phyloP scores from a whole-genome alignment of 2,888 invertebrate genomes.

The Mythimna ferrago region DNA sequence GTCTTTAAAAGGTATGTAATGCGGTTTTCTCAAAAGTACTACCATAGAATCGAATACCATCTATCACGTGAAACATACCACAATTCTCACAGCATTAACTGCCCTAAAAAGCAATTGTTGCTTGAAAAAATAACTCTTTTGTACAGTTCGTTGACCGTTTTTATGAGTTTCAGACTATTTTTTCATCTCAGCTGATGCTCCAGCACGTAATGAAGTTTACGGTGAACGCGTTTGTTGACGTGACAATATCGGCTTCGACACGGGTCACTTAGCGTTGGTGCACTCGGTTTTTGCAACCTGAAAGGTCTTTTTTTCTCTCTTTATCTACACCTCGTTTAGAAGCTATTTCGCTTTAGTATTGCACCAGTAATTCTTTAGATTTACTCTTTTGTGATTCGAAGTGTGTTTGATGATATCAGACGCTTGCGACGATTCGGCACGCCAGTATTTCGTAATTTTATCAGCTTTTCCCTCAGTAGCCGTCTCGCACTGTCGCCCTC shows the following conservation, averaged over 20 bases:
- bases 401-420: constrained; percentile 43
- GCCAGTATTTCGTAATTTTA: constrained; percentile 53
- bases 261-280: constrained; percentile 66
- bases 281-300: constrained; percentile 32
- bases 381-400: constrained; percentile 8
- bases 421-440: constrained; percentile 54
- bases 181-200: constrained; percentile 59
- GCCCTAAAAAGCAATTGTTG: constrained; percentile 35
- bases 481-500: constrained; percentile 66
- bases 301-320: constrained; percentile 15
- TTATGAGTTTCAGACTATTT: constrained; percentile 64
- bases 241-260: constrained; percentile 80
- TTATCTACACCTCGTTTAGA: constrained; percentile 5
- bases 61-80: not conserved
- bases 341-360: constrained; percentile 4
- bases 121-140: constrained; percentile 36
- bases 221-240: constrained; percentile 79
- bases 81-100: constrained; percentile 9
- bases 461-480: constrained; percentile 55
- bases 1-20: not conserved
- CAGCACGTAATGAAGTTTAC: constrained; percentile 78
- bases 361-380: constrained; percentile 1
- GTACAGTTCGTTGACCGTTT: constrained; percentile 75
- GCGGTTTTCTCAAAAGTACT: constrained; percentile 1
- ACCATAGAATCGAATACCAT: constrained; percentile 1